A percentile compares a stretch with the other conserved stretches of the same genome.
Evolutionary conservation across 2,888 invertebrate genomes (phyloP).

Genomic region (Galerucella nymphaeae): DNA sequence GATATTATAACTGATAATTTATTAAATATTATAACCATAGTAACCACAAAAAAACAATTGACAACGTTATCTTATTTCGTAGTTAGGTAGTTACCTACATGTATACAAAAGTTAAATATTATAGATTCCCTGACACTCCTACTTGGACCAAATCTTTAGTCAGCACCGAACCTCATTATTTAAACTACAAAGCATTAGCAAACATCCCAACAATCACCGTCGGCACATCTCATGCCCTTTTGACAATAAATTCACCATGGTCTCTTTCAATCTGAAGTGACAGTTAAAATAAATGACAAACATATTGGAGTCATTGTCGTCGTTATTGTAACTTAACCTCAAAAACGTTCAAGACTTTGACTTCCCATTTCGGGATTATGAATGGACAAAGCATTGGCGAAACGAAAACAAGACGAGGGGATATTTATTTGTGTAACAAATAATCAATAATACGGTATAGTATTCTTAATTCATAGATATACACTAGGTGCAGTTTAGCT

Average conservation of each 20-base stretch:
- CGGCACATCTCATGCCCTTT: conserved; percentile 42
- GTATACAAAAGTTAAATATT: background rate
- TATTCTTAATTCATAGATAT: no score
- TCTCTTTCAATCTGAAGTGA: conserved; percentile 49
- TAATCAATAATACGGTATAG: no score
- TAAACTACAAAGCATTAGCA: conserved; percentile 31
- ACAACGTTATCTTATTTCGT: background rate
- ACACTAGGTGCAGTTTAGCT: no score
- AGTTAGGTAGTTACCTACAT: background rate
- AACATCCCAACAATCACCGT: conserved; percentile 31
- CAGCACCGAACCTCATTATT: background rate
- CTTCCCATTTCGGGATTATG: conserved; percentile 49
- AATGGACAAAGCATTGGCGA: conserved; percentile 5
- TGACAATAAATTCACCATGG: conserved; percentile 41
- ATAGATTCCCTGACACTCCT: background rate
- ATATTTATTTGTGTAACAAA: background rate
- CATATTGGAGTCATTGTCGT: conserved; percentile 60
- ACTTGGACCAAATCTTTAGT: background rate
- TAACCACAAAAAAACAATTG: background rate
- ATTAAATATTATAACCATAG: no score
- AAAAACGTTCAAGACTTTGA: conserved; percentile 57
- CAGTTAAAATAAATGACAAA: conserved; percentile 60
- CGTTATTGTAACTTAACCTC: conserved; percentile 61
- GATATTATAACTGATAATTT: no score
- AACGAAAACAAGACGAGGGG: background rate